Evolutionary conservation across 2,113 vertebrate genomes (phyloP), one percentile per base, ranked within the genome.

Genomic region (Balaeniceps rex): DNA sequence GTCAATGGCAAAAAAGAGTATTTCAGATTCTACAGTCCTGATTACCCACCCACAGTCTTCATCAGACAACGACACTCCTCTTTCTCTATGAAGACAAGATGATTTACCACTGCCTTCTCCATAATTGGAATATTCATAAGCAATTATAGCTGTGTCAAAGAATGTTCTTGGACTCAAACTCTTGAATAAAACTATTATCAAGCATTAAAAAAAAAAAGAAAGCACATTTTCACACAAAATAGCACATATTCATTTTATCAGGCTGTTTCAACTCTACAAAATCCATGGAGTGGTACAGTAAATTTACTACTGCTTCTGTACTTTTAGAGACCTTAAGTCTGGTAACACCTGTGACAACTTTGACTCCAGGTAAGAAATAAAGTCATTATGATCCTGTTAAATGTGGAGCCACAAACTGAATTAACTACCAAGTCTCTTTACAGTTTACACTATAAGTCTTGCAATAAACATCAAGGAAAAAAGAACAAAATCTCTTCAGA

Each of bases 61-160:
- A 85, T 63, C 74, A 87, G 36, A 58, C 29, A 57, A 63, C 25
- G 36, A 70, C 36, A 47, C 42, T 90, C 74, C 74, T 91, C 68
- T 87, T 86, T 94, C 91, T 95, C 61, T 94, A 7, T 33, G 46
- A 95, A 96, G 89, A 94, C 63, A 95, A 92, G 88, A 96, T 92
- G 87, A 94, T 95, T 93, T 88, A 87, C 33, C 69, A 78, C 44
- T 87, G 70, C 49, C 58, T 91, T 94, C 58, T 91, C n/a, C 71
- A 47, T 82, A 95, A 92, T 9, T 78, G 44, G 83, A 96, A 95
- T 92, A 93, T 94, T 94, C 88, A 96, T 94, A 95, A 94, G 95
- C 81, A 96, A 94, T 94, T 93, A 94, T 21, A 84, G 44, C 24
- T 79, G 40, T 61, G 74, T 89, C 83, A 93, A 87, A 87, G 51